Evolutionary conservation across 1,140 invertebrate species (phyloP).

Genomic region (Penaeus japonicus): DNA sequence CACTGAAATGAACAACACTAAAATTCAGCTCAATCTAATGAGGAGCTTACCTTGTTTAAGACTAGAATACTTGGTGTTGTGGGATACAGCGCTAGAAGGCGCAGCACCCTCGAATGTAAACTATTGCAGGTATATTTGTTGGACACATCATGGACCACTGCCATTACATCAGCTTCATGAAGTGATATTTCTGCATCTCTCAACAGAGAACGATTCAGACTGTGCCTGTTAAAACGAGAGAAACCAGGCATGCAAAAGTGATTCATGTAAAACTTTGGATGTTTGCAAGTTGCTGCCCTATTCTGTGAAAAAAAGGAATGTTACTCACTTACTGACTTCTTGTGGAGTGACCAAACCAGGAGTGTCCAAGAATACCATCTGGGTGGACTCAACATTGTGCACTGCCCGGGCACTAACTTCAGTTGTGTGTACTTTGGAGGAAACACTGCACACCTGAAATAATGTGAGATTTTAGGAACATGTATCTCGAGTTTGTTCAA

Average conservation of each 20-base stretch:
- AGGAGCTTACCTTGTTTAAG: conserved; percentile 82
- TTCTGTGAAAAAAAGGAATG: not conserved
- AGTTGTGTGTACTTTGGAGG: conserved; percentile 91
- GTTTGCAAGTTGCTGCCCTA: not conserved
- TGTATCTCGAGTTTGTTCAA: not conserved
- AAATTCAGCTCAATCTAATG: conserved; percentile 37
- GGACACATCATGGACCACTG: conserved; percentile 84
- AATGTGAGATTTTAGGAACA: conserved; percentile 19
- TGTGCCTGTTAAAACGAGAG: conserved; percentile 61
- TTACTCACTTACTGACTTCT: conserved; percentile 72
- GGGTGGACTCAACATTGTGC: conserved; percentile 76
- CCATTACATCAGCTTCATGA: conserved; percentile 80
- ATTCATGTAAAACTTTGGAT: not conserved
- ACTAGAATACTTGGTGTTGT: conserved; percentile 79
- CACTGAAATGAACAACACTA: not conserved
- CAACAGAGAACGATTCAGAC: conserved; percentile 71
- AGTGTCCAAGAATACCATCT: conserved; percentile 89
- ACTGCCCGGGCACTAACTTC: conserved; percentile 76
- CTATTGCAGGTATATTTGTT: conserved; percentile 73
- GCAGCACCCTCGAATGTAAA: conserved; percentile 75
- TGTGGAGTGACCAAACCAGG: conserved; percentile 77
- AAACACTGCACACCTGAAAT: conserved; percentile 82
- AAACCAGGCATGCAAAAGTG: not conserved
- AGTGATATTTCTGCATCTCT: conserved; percentile 73
- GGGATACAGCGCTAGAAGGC: conserved; percentile 72